A percentile compares a stretch with the other conserved stretches of the same genome.
These are phyloP conservation scores for Brachionus paranguensis DNA, from an alignment of 1,140 invertebrate genomes.

Conservation along the genomic window DNA sequence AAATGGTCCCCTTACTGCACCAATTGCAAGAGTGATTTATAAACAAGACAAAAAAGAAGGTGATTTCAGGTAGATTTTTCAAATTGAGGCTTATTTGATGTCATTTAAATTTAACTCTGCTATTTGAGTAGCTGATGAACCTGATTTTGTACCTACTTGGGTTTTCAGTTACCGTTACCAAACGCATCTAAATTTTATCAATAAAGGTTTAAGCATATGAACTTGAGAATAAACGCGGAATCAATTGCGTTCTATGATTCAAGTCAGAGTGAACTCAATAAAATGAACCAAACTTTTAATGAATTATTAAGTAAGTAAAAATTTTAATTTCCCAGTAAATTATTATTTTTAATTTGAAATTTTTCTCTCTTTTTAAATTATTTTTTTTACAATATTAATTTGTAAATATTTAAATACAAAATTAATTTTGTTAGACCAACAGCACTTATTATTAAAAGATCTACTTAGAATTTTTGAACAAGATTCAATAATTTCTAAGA, in stretches of 20 bases:
- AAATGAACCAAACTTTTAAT: constrained; percentile 57
- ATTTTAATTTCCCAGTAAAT: not conserved
- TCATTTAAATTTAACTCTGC: too few species aligned
- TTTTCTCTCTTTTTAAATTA: not conserved
- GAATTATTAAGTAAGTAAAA: constrained; percentile 54
- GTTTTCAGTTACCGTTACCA: not conserved
- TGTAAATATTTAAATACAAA: too few species aligned
- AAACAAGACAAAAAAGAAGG: constrained; percentile 62
- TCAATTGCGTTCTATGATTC: constrained; percentile 62
- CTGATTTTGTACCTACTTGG: not conserved
- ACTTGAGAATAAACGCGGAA: constrained; percentile 61
- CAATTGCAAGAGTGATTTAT: constrained; percentile 60
- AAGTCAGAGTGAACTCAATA: constrained; percentile 56
- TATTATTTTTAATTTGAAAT: not conserved
- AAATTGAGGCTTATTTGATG: too few species aligned
- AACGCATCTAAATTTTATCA: not conserved
- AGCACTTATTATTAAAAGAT: too few species aligned
- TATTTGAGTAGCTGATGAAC: not conserved
- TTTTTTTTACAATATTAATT: not conserved
- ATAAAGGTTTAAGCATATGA: constrained; percentile 61
- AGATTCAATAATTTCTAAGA: too few species aligned
- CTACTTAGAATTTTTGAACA: too few species aligned
- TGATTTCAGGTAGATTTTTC: constrained; percentile 58
- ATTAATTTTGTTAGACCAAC: too few species aligned
- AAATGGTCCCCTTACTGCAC: constrained; percentile 62